Evolutionary conservation across 2,888 invertebrate species (phyloP), one percentile per base, ranked within the genome.

Genomic region (Heliconius ismenius): DNA sequence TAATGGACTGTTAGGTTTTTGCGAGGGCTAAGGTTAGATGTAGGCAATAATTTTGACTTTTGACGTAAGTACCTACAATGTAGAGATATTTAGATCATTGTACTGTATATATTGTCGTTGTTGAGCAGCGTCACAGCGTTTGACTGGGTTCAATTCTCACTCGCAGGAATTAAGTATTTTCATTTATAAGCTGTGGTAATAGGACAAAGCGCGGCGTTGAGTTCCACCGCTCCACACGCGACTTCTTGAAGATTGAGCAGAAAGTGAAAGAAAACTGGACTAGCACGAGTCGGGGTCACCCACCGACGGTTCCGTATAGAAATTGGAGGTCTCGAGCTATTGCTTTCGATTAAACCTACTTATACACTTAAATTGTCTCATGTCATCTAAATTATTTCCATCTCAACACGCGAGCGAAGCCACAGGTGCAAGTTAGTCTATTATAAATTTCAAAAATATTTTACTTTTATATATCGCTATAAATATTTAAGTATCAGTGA

Each of bases 1-100:
- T 73, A 73, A 73, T 73, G 73, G 73, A 73, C 73, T 73, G 73
- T 73, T 62, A 63, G 73, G 60, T 73, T 73, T 72, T 73, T 73
- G 73, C 32, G 18, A 18, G 62, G 43, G 73, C 43, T 73, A 39
- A 62, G 62, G 73, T 73, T 73, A 62, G 43, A 62, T 60, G 39
- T 63, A 43, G 62, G 39, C 67, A 39, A 43, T 63, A 21, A 28
- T 26, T 63, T 63, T 28, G 43, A 63, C 60, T 73, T 73, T 24
- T 26, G 39, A 73, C 39, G 39, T 39, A 36, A 3, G 43, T 49
- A 18, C 18, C 18, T 18, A 6, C 7, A n/a, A 49, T 18, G 6
- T 49, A 18, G 49, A 39, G 32, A 24, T 36, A 32, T 60, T 58
- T 39, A n/a, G n/a, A 9, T 18, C 1, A 69, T n/a, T 11, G 13